Evolutionary conservation across 2,113 vertebrate genomes (phyloP), one percentile per base, ranked within the genome.

Genomic region (Sylvilagus bachmani): DNA sequence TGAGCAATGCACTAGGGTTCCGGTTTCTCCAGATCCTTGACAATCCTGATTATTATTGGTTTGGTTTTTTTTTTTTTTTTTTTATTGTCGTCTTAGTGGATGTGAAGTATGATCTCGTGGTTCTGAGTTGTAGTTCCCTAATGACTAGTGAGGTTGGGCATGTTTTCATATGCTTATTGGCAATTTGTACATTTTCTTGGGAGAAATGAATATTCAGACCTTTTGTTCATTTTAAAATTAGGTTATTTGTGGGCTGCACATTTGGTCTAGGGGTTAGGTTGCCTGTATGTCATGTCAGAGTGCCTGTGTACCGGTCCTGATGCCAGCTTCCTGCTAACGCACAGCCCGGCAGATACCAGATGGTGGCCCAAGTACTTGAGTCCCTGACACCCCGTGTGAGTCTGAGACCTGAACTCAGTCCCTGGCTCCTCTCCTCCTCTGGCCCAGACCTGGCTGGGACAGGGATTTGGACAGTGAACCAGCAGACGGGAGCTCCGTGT

Each of bases 1-100:
- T 82, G 17, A 61, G 82, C 31, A 88, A 13, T 11, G 14, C 36
- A 13, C 19, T 44, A 58, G 7, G 24, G 1, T 33, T 87, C 78
- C 36, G 71, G 0, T 88, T 78, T 81, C 62, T 82, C 67, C 71
- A 62, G n/a, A 12, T 62, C 89, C 38, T 53, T 22, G 0, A 73
- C 73, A 58, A 58, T 29, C 70, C 49, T 80, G 44, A 44, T 44
- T 33, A 27, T 1, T 29, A 9, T 7, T 25, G 10, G 49, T 67
- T 75, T 64, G n/a, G n/a, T n/a, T n/a, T n/a, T n/a, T n/a, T n/a
- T n/a, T n/a, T 86, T 74, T 78, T 75, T 80, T 89, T 90, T 49
- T 53, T 67, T 49, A n/a, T 33, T 61, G 24, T 1, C 67, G 49
- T 36, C 71, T 69, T 78, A 25, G 49, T 58, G 64, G 24, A 36